Conservation (phyloP, 2,113 vertebrate genomes). For the Antechinus flavipes region DNA sequence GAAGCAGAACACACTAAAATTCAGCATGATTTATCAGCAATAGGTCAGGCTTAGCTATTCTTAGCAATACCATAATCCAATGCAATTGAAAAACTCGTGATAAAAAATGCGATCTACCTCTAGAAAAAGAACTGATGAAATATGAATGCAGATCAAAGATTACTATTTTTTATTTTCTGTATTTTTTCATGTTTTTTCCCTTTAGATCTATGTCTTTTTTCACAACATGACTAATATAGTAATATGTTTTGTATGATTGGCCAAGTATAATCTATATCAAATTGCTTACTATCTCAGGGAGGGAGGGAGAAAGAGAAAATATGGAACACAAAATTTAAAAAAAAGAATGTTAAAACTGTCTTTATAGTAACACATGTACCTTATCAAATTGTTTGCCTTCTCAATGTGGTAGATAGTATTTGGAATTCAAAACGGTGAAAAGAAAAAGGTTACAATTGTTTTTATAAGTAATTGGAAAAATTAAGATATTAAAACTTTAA, state of each 20-base stretch:
- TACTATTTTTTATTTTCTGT: background rate
- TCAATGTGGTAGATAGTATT: background rate
- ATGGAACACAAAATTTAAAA: background rate
- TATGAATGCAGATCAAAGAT: background rate
- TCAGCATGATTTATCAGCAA: background rate
- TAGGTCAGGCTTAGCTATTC: background rate
- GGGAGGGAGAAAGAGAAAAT: background rate
- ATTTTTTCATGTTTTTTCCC: background rate
- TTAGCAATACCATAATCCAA: background rate
- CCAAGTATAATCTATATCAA: background rate
- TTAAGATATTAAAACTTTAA: no score
- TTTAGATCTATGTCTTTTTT: background rate
- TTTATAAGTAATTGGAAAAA: no score
- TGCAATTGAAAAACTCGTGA: background rate
- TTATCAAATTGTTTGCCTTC: background rate
- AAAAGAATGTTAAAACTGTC: background rate
- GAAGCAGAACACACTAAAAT: background rate
- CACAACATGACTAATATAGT: background rate
- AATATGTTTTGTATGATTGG: background rate
- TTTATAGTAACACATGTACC: background rate
- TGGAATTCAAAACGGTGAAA: no score
- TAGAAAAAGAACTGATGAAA: background rate
- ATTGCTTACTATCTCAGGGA: background rate
- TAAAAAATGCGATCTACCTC: background rate
- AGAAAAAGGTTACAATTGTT: no score